These are phyloP conservation scores for Amblyornis subalaris DNA, from an alignment of 2,113 vertebrate species.

Conservation along the genomic window DNA sequence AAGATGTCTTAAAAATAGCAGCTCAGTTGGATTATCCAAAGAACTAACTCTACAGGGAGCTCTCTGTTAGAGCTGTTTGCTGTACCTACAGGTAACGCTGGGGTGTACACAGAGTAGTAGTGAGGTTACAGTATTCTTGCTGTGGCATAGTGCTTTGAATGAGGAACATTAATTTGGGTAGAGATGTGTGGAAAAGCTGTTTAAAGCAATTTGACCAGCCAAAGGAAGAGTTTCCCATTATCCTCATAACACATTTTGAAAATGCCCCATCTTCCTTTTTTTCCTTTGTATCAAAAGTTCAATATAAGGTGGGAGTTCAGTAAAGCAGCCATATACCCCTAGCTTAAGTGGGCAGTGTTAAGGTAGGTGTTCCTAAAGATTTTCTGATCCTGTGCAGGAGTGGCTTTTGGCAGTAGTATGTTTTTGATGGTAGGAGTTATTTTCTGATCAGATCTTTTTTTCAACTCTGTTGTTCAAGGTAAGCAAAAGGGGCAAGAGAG, in stretches of 20 bases:
- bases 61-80: not conserved
- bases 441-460: not conserved
- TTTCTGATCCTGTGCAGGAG: not conserved
- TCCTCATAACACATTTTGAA: not conserved
- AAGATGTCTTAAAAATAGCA: not conserved
- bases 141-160: not conserved
- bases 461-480: not conserved
- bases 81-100: not conserved
- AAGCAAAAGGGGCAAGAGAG: not conserved
- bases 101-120: not conserved
- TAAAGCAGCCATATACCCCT: not conserved
- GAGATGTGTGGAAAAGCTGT: not conserved
- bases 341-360: not conserved
- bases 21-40: not conserved
- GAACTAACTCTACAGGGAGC: not conserved
- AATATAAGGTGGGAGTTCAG: not conserved
- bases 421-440: not conserved
- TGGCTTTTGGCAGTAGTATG: not conserved
- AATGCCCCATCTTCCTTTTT: not conserved
- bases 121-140: not conserved
- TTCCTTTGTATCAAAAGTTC: not conserved
- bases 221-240: not conserved
- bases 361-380: not conserved
- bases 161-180: not conserved
- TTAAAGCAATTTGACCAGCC: not conserved